Evolutionary conservation across 2,797 vertebrate genomes (phyloP), one percentile per base, ranked within the genome.

Genomic region (Amblyraja radiata): DNA sequence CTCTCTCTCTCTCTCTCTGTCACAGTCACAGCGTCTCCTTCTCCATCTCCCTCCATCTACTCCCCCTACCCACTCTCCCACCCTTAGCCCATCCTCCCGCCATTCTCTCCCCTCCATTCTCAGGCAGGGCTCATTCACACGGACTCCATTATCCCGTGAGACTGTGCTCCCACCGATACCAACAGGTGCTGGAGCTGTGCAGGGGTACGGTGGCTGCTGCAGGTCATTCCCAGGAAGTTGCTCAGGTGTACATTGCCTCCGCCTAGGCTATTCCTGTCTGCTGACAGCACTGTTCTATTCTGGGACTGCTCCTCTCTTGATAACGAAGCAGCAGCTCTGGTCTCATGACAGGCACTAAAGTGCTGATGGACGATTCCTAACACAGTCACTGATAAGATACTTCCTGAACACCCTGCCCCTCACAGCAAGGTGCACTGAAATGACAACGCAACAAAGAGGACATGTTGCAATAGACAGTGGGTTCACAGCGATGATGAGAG

Each of bases 401-500:
- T 68, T 36, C 84, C 84, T 68, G 84, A 2, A 18, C n/a, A 3
- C 1, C 28, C 93, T 93, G 90, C 91, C 91, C 58, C 39, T 39
- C 16, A 39, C 54, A 93, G 77, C 80, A 94, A 46, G 1, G 0
- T 0, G 0, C 25, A 86, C 88, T n/a, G 36, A 68, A 46, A 58
- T 73, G 28, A 7, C n/a, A 81, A 4, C 16, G 10, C 54, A 86
- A n/a, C 4, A 7, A 39, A 68, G 10, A 11, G 16, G 10, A 68
- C 65, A 68, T 11, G 10, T 16, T 16, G 16, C 65, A 68, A 68
- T 11, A 11, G 10, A 1, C 65, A 68, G 11, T 68, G 65, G 16
- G 65, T 11, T 68, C 65, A 68, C 16, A 68, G 65, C 65, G 16
- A 68, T 68, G 16, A 68, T 68, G 65, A 54, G 5, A 54, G 3